A percentile compares a stretch with the other conserved stretches of the same genome.
These are phyloP conservation scores for Hippasteria phrygiana DNA, from an alignment of 53 echinoderm and acorn worm species.

Conservation along the genomic window DNA sequence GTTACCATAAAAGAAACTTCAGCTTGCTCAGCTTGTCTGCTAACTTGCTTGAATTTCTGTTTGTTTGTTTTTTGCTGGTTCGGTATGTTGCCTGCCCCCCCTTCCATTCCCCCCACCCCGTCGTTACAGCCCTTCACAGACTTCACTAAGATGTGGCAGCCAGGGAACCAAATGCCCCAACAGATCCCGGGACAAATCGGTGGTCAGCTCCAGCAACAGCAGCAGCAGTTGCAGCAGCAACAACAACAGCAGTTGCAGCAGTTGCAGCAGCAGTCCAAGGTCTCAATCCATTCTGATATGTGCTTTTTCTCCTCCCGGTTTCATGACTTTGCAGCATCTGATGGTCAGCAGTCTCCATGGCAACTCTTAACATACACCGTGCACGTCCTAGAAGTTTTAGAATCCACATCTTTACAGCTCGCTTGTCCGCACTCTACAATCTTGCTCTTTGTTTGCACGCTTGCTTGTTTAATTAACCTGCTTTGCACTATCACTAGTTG, in stretches of 20 bases:
- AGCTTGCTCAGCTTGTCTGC: slow-evolving; percentile 33
- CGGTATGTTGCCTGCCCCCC: not conserved
- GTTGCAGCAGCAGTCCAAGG: slow-evolving; percentile 48
- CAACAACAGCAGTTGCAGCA: slow-evolving; percentile 71
- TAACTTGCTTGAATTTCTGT: slow-evolving; percentile 13
- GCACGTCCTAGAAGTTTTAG: not conserved
- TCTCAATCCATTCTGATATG: slow-evolving; percentile 35
- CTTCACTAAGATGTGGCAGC: slow-evolving; percentile 78
- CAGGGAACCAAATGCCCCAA: slow-evolving; percentile 5
- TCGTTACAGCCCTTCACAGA: slow-evolving; percentile 77
- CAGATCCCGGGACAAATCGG: slow-evolving; percentile 50
- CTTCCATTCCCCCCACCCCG: not conserved
- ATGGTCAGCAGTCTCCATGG: not conserved
- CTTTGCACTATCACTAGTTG: too few species aligned
- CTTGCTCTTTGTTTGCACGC: too few species aligned
- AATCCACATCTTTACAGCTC: not conserved
- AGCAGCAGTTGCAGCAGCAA: slow-evolving; percentile 34
- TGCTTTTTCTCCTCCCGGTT: not conserved
- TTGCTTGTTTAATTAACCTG: too few species aligned
- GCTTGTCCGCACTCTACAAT: too few species aligned
- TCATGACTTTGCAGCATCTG: not conserved
- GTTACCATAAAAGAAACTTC: not conserved
- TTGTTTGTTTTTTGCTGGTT: slow-evolving; percentile 26
- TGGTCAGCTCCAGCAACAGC: slow-evolving; percentile 57
- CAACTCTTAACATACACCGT: not conserved